Evolutionary conservation across 2,113 vertebrate species (phyloP), one percentile per base, ranked within the genome.

Genomic region (Macroglossus sobrinus): DNA sequence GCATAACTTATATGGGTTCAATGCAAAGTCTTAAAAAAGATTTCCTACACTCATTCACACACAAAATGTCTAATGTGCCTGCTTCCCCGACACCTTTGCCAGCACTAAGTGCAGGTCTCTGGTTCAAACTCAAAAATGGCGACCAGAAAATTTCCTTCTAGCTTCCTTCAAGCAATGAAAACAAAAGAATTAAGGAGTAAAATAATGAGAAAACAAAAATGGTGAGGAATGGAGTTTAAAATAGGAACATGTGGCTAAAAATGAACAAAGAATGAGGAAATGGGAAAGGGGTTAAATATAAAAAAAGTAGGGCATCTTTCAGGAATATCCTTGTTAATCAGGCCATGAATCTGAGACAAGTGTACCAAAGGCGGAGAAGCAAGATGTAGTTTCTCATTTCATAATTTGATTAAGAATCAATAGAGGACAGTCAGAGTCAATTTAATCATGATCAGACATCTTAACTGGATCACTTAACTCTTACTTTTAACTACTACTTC

Each of bases 261-360:
- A 79, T 28, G 38, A 96, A 69, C 21, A 89, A 84, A 72, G 28
- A 84, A 78, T 50, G n/a, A 84, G 35, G 63, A 90, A 80, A 69
- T 21, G 21, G 33, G 57, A 75, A 93, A 84, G n/a, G 89, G 68
- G 69, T 84, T 84, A 80, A 75, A 78, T 53, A 74, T 53, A 82
- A 35, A 85, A 85, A 95, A 92, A 43, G 40, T 43, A 68, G 47
- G 79, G 64, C 6, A 9, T 74, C 68, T 86, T 95, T 96, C 43
- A 96, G 74, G 79, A 92, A 85, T 57, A 79, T 43, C 50, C 43
- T 85, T 85, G 43, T 45, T 43, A 95, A 84, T 81, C 76, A 86
- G 71, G 89, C 21, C 86, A 89, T 35, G 35, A 93, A 59, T 55
- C 30, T 1, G 22, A 91, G 78, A 61, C 63, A 76, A 94, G 22